Conservation (phyloP, 2,888 invertebrate genomes). For the Melieria crassipennis region DNA sequence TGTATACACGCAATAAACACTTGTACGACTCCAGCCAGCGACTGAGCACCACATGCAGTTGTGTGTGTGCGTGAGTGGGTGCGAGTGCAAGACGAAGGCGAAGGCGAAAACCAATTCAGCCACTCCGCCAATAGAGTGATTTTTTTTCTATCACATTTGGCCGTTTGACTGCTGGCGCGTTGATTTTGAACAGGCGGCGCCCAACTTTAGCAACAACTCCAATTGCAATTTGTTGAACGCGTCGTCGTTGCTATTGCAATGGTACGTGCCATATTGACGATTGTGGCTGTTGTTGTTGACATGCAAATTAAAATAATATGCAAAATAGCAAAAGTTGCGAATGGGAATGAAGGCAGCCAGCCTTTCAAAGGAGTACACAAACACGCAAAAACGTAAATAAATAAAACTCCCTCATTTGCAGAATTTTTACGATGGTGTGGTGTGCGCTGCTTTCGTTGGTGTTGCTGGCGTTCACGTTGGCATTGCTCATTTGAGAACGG, state of each 20-base stretch:
- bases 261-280: slow-evolving; percentile 46
- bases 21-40: neutral
- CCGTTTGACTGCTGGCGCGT: neutral
- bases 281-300: slow-evolving; percentile 37
- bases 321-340: slow-evolving; percentile 22
- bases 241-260: slow-evolving; percentile 27
- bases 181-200: slow-evolving; percentile 24
- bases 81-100: no score
- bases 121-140: no score
- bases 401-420: neutral
- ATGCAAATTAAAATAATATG: slow-evolving; percentile 43
- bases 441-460: slow-evolving; percentile 24
- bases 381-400: neutral
- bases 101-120: no score
- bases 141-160: neutral
- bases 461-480: slow-evolving; percentile 20
- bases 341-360: neutral
- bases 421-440: slow-evolving; percentile 5
- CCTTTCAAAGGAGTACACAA: neutral
- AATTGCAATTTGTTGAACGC: slow-evolving; percentile 17
- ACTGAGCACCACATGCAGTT: no score
- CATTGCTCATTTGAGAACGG: slow-evolving; percentile 8
- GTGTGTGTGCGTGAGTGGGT: no score
- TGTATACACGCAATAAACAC: slow-evolving; percentile 30
- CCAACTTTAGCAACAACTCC: slow-evolving; percentile 22